Evolutionary conservation across 1,140 invertebrate genomes (phyloP).

Genomic region (Drosophila sproati): DNA sequence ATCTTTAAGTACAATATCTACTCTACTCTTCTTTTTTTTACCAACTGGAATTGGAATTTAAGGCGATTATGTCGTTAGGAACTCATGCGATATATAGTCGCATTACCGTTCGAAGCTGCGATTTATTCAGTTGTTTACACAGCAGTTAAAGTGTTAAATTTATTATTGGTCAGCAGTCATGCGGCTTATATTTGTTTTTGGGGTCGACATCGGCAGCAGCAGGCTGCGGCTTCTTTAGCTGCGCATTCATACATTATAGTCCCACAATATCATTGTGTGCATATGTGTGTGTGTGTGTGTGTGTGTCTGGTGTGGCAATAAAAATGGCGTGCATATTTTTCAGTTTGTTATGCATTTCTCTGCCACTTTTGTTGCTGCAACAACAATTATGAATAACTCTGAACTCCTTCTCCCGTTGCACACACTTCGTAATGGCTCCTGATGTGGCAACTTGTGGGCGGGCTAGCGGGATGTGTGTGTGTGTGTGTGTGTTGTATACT

Average conservation of each 20-base stretch:
- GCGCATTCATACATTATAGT: conserved; percentile 77
- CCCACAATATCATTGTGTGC: conserved; percentile 23
- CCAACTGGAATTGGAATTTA: conserved; percentile 3
- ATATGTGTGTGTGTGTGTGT: conserved; percentile 26
- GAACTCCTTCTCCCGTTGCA: conserved; percentile 4
- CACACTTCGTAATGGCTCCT: conserved; percentile 58
- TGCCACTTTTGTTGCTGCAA: conserved; percentile 70
- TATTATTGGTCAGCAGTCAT: conserved; percentile 70
- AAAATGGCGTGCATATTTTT: conserved; percentile 80
- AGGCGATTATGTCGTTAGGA: conserved; percentile 36
- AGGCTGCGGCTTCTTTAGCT: conserved; percentile 73
- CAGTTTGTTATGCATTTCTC: conserved; percentile 80
- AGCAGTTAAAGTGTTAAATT: conserved; percentile 80
- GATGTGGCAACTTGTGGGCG: conserved; percentile 50
- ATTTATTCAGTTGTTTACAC: conserved; percentile 53
- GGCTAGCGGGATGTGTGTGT: conserved; percentile 23
- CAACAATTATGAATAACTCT: conserved; percentile 82
- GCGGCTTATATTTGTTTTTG: conserved; percentile 75
- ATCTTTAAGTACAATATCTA: no score
- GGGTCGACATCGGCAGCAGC: conserved; percentile 47
- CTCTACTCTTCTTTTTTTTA: no score
- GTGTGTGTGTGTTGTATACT: conserved; percentile 19
- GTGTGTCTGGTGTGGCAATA: conserved; percentile 75
- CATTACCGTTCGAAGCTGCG: conserved; percentile 32
- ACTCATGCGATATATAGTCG: conserved; percentile 18